Base-by-base conservation (phyloP, 2,797 vertebrate species). In the Periophthalmus magnuspinnatus region DNA sequence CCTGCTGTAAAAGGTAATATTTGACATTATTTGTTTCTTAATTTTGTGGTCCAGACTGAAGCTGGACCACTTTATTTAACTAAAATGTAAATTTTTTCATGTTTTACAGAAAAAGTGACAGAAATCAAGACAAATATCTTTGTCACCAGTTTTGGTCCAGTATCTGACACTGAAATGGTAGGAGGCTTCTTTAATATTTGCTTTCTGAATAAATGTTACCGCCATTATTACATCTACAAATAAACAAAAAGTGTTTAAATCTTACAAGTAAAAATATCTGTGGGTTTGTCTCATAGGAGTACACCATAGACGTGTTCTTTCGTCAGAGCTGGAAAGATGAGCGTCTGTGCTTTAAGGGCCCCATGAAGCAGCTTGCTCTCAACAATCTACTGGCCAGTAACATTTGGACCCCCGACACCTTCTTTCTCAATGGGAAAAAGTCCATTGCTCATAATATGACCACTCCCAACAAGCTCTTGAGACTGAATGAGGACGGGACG, bases 111-210 rank as follows among this genome's bases (percentile, higher is more conserved):
- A 82, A 94, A 96, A 87, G 96, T 98, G 92, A 99, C 97, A 0
- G 96, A 98, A 90, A 97, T 99, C 85, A 96, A 96, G 91, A 99
- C 96, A 38, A 97, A 99, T 89, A 99, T 99, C 91, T 98, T 98
- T 57, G 97, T 99, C 76, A 99, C 97, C 79, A 99, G 97, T 84
- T 98, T 99, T 57, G 97, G 97, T 66, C 97, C 97, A 0, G 97
- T 99, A 58, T 98, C 96, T 19, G 97, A 99, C 86, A 98, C 96
- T 0, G 96, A 98, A 89, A 99, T 99, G 97, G 97, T 98, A 92
- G 86, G 92, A 9, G 2, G 0, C 13, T 5, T 7, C 6, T 59
- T 59, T 36, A 55, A 22, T 45, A 45, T 13, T 45, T 14, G 28
- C 28, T 28, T 28, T 28, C 28, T 28, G 28, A 28, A 28, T 28